Evolutionary conservation across 2,113 vertebrate genomes (phyloP).

Genomic region (Aptenodytes forsteri): DNA sequence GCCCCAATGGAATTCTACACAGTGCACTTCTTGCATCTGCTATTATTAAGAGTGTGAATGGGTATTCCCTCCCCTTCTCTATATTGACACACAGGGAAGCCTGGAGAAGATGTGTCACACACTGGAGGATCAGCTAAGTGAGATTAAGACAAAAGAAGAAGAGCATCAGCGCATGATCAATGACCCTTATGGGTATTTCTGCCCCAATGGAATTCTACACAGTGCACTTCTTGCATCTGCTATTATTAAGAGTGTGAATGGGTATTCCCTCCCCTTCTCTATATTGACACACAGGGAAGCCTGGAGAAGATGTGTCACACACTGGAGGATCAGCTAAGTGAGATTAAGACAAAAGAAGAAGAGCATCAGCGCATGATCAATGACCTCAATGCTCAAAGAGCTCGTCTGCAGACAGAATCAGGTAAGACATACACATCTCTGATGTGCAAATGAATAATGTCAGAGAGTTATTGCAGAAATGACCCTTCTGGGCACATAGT

Average conservation of each 20-base stretch:
- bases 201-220: background rate
- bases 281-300: slow-evolving; percentile 65
- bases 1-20: background rate
- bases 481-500: no score
- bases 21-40: background rate
- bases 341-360: slow-evolving; percentile 79
- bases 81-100: slow-evolving; percentile 65
- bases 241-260: background rate
- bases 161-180: slow-evolving; percentile 78
- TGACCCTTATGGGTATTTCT: slow-evolving; percentile 11
- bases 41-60: background rate
- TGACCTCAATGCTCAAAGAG: slow-evolving; percentile 72
- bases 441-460: no score
- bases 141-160: slow-evolving; percentile 79
- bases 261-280: background rate
- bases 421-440: background rate
- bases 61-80: background rate
- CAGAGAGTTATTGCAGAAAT: background rate
- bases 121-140: slow-evolving; percentile 81
- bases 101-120: slow-evolving; percentile 79
- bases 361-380: slow-evolving; percentile 78
- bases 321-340: slow-evolving; percentile 81
- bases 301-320: slow-evolving; percentile 79
- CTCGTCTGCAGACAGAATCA: slow-evolving; percentile 66
- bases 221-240: background rate